Evolutionary conservation across 2,797 vertebrate species (phyloP).

Genomic region (Cercopithecus mitis): DNA sequence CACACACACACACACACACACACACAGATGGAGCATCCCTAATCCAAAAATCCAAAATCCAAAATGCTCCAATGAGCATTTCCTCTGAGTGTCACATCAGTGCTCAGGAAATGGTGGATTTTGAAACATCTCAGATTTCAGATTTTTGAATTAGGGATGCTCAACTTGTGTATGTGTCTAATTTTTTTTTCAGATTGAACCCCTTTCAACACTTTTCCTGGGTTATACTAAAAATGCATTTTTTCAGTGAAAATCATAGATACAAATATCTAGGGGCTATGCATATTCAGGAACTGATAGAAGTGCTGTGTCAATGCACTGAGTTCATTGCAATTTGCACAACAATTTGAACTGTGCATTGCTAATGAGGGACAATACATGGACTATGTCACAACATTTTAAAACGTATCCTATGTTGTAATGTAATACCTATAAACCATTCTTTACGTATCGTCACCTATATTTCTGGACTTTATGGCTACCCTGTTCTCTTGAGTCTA

Average conservation of each 20-base stretch:
- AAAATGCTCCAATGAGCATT: neutral
- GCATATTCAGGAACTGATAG: neutral
- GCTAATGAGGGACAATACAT: neutral
- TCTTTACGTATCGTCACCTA: neutral
- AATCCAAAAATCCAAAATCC: neutral
- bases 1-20: neutral
- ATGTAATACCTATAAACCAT: neutral
- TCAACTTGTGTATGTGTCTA: neutral
- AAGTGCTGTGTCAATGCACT: neutral
- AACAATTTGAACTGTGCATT: constrained; percentile 4
- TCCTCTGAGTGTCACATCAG: neutral
- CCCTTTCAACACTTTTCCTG: neutral
- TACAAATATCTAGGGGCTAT: neutral
- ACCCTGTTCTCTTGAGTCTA: neutral
- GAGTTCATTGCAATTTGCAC: neutral
- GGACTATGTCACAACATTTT: neutral
- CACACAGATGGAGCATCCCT: neutral
- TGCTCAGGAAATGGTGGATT: neutral
- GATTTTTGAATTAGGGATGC: neutral
- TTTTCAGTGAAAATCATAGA: constrained; percentile 37
- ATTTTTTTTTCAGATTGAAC: neutral
- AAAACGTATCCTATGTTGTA: neutral
- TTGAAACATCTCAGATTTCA: neutral
- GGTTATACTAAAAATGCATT: neutral
- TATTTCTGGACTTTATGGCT: neutral